Base-by-base conservation (phyloP, 1,140 invertebrate species). In the Colletes gigas region DNA sequence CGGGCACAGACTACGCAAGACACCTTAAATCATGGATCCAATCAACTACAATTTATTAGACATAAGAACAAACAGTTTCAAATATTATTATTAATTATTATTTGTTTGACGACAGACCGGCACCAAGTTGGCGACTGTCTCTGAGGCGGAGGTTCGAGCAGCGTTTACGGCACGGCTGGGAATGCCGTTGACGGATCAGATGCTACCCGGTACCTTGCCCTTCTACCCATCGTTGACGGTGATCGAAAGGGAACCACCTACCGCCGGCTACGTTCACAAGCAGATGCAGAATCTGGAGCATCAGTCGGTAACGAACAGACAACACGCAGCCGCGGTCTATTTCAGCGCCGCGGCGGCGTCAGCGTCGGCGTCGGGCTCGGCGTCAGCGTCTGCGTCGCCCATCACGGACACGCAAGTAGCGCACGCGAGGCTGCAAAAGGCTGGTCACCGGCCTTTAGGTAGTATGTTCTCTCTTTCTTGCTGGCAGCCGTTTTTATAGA, bases 361-460 rank as follows among this genome's bases (percentile, higher is more conserved):
- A 30, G 60, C 76, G 60, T 74, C 59, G 17, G 86, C 44, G 63
- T 82, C 39, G n/a, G 72, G 59, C 70, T 85, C 65, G 81, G 89
- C 88, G 59, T 87, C 91, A 41, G 92, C 92, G 71, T 89, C 92
- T 66, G 85, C 88, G 44, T 80, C 91, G 10, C 94, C 94, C n/a
- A 95, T 95, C 79, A 95, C 95, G 55, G 95, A 96, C 90, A 94
- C 94, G 78, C 95, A 96, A 89, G 95, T 96, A 84, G 96, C 96
- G 73, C 95, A 96, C 89, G 96, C 96, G 83, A 95, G 97, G 89
- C 94, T 97, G 44, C 95, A 95, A 92, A 97, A 97, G 93, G 94
- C 95, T 92, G 94, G 95, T 85, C 96, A 96, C 88, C 95, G 97
- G 84, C 97, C 97, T 79, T 94, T 98, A 91, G 97, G 97, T 93